These are phyloP conservation scores for Brassicogethes aeneus DNA, from an alignment of 2,888 invertebrate species.

Conservation along the genomic window DNA sequence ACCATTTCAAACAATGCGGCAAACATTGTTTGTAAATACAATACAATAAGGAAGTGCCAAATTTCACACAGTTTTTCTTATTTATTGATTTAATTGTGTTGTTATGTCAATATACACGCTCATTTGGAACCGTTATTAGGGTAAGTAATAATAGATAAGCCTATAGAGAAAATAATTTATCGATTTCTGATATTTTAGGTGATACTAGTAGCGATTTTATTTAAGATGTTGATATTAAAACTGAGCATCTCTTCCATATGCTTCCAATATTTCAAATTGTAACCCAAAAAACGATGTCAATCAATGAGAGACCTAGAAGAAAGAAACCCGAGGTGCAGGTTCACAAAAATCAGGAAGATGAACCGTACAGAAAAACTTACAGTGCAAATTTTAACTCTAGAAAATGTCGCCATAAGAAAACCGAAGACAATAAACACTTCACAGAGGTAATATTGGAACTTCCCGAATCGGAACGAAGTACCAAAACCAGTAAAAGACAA, in stretches of 20 bases:
- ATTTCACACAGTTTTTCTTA: slow-evolving; percentile 8
- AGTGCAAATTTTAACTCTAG: slow-evolving; percentile 30
- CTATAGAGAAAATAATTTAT: too few relatives aligned
- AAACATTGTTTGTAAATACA: slow-evolving; percentile 21
- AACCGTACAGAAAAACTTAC: slow-evolving; percentile 22
- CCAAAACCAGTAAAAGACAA: slow-evolving; percentile 24
- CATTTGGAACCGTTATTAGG: too few relatives aligned
- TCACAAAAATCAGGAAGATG: slow-evolving; percentile 19
- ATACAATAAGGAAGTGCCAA: slow-evolving; percentile 15
- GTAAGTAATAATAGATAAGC: too few relatives aligned
- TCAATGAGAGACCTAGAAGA: slow-evolving; percentile 24
- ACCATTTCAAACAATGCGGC: slow-evolving; percentile 17
- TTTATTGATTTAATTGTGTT: slow-evolving; percentile 7
- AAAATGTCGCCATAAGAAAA: slow-evolving; percentile 16
- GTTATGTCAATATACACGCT: slow-evolving; percentile 10
- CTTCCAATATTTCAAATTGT: slow-evolving; percentile 21
- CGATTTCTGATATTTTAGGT: too few relatives aligned
- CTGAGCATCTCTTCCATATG: too few relatives aligned
- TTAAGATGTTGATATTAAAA: too few relatives aligned
- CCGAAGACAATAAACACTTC: slow-evolving; percentile 12
- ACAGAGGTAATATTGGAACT: slow-evolving; percentile 23
- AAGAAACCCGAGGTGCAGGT: slow-evolving; percentile 32
- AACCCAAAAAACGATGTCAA: slow-evolving; percentile 14
- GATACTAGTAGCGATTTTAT: too few relatives aligned
- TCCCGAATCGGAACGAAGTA: slow-evolving; percentile 17